These are phyloP conservation scores for Chrysemys picta DNA, from an alignment of 2,113 vertebrate species.

Conservation along the genomic window DNA sequence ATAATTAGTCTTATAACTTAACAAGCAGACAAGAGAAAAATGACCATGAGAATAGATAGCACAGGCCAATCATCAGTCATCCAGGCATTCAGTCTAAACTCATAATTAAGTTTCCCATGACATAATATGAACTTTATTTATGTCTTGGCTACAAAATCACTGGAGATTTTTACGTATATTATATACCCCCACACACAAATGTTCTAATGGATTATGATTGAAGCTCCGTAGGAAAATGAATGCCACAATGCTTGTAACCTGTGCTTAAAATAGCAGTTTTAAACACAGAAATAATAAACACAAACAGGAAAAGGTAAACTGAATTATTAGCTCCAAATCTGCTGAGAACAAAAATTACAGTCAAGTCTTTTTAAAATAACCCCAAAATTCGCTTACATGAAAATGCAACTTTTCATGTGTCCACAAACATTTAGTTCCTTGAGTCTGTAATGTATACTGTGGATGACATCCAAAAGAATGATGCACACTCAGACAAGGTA, in stretches of 20 bases:
- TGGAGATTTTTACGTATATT: background rate
- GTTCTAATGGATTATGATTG: background rate
- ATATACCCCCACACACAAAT: background rate
- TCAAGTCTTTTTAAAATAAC: background rate
- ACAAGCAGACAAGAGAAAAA: conserved; percentile 41
- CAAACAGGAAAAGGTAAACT: background rate
- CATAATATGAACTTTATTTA: background rate
- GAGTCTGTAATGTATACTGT: background rate
- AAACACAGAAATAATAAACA: background rate
- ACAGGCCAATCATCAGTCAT: conserved; percentile 40
- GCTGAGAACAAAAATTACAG: background rate
- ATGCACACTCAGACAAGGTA: background rate
- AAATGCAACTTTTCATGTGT: background rate
- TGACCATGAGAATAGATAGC: conserved; percentile 31
- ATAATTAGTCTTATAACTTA: conserved; percentile 57
- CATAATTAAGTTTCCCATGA: conserved; percentile 28
- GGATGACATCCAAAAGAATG: background rate
- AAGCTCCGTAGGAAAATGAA: background rate
- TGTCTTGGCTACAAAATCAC: background rate
- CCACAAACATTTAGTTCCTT: background rate
- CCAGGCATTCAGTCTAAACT: background rate
- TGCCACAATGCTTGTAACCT: background rate
- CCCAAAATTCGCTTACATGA: background rate
- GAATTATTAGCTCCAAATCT: background rate
- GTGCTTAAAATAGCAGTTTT: background rate